phyloP scores from a whole-genome alignment of 1,140 invertebrate genomes.

The Acarapis woodi region DNA sequence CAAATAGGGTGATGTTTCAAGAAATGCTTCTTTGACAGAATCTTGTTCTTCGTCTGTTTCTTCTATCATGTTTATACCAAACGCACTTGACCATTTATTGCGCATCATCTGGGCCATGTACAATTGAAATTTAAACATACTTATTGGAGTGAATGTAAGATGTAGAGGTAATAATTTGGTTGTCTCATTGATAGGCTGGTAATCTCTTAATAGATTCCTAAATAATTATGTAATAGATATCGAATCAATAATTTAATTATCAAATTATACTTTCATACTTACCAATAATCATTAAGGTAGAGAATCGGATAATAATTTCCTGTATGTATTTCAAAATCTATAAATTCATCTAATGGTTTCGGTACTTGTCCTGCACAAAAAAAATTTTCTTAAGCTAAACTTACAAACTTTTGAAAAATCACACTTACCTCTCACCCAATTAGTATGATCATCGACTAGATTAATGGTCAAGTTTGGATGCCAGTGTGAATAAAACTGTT shows the following conservation, averaged over 20 bases:
- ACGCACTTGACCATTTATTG: conserved; percentile 22
- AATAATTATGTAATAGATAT: too few species aligned
- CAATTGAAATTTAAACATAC: conserved; percentile 88
- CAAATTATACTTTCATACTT: too few species aligned
- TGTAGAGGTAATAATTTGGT: conserved; percentile 28
- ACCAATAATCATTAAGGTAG: conserved; percentile 96
- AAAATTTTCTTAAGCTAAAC: too few species aligned
- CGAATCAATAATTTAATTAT: too few species aligned
- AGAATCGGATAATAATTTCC: conserved; percentile 71
- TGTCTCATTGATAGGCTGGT: conserved; percentile 69
- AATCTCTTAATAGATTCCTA: conserved; percentile 87
- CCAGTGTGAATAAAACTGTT: conserved; percentile 87
- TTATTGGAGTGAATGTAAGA: conserved; percentile 72
- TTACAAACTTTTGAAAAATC: too few species aligned
- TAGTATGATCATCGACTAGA: conserved; percentile 71
- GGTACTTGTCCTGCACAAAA: conserved; percentile 26
- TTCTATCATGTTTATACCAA: conserved; percentile 27
- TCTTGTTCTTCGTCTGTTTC: conserved; percentile 72
- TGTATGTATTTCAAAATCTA: conserved; percentile 53
- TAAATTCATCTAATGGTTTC: conserved; percentile 63
- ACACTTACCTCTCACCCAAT: conserved; percentile 56
- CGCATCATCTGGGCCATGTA: conserved; percentile 73
- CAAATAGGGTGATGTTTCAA: conserved; percentile 89
- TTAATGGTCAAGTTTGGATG: conserved; percentile 95
- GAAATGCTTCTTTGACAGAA: conserved; percentile 73